phyloP scores from a whole-genome alignment of 1,140 invertebrate genomes.

The Achatina immaculata region DNA sequence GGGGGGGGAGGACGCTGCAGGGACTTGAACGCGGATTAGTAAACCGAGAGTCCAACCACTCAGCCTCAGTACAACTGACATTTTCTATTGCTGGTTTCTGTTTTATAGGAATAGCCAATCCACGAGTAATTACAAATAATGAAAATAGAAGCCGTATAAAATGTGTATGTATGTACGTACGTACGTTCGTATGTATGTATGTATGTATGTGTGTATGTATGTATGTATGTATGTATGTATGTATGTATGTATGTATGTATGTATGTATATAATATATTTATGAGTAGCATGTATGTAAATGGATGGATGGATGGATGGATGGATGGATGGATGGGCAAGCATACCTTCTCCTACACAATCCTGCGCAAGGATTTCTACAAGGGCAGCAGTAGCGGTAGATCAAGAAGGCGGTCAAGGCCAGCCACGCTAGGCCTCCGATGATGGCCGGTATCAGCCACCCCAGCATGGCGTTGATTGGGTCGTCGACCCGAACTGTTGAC shows the following conservation, averaged over 20 bases:
- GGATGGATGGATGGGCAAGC: too few relatives aligned
- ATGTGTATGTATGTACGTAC: too few relatives aligned
- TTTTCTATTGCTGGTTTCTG: too few relatives aligned
- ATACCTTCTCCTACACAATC: neutral
- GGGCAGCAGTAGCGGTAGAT: slow-evolving; percentile 26
- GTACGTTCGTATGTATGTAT: neutral
- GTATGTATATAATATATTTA: neutral
- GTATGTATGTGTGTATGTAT: neutral
- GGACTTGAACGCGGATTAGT: too few relatives aligned
- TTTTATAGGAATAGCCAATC: too few relatives aligned
- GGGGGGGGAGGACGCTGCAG: too few relatives aligned
- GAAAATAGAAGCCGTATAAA: too few relatives aligned
- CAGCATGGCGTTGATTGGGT: neutral
- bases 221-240: neutral
- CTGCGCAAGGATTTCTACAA: slow-evolving; percentile 14
- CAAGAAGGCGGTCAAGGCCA: neutral
- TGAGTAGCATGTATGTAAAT: too few relatives aligned
- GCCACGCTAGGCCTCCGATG: neutral
- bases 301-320: too few relatives aligned
- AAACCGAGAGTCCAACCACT: too few relatives aligned
- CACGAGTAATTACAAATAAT: too few relatives aligned
- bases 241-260: neutral
- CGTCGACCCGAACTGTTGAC: neutral
- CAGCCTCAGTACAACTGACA: too few relatives aligned
- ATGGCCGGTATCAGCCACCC: neutral